Conservation (phyloP, 2,888 invertebrate genomes). For the Trissolcus japonicus region DNA sequence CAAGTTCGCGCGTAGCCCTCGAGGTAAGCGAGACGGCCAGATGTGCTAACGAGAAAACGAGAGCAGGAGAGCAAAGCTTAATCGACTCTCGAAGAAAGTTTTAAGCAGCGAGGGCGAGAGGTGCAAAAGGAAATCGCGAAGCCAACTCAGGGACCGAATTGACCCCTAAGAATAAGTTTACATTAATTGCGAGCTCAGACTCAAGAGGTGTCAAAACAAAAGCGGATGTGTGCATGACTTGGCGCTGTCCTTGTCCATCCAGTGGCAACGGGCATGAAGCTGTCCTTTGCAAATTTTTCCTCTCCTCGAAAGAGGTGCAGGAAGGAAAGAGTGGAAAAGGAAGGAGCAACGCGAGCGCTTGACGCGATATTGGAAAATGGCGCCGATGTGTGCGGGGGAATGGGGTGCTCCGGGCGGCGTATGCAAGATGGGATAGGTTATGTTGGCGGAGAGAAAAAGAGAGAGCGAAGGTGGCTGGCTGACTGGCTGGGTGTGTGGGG, state of each 20-base stretch:
- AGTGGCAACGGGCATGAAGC: constrained; percentile 22
- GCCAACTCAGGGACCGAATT: constrained; percentile 56
- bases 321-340: constrained; percentile 52
- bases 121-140: constrained; percentile 41
- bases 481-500: constrained; percentile 51
- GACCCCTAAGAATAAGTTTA: constrained; percentile 66
- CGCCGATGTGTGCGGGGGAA: constrained; percentile 64
- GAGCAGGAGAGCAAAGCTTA: constrained; percentile 43
- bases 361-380: constrained; percentile 74
- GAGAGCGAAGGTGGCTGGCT: constrained; percentile 62
- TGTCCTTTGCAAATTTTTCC: constrained; percentile 50
- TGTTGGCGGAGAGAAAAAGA: constrained; percentile 55
- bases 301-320: constrained; percentile 18
- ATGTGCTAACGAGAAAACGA: constrained; percentile 28
- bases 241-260: neutral
- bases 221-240: constrained; percentile 8
- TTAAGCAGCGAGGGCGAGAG: constrained; percentile 51
- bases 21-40: constrained; percentile 48
- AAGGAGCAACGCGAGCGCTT: constrained; percentile 58
- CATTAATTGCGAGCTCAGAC: constrained; percentile 67
- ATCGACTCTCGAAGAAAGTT: constrained; percentile 55
- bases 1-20: constrained; percentile 51
- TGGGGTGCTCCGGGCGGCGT: constrained; percentile 38
- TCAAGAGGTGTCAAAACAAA: constrained; percentile 43
- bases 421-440: constrained; percentile 51